Evolutionary conservation across 2,888 invertebrate genomes (phyloP), one percentile per base, ranked within the genome.

Genomic region (Agonopterix heracliana): DNA sequence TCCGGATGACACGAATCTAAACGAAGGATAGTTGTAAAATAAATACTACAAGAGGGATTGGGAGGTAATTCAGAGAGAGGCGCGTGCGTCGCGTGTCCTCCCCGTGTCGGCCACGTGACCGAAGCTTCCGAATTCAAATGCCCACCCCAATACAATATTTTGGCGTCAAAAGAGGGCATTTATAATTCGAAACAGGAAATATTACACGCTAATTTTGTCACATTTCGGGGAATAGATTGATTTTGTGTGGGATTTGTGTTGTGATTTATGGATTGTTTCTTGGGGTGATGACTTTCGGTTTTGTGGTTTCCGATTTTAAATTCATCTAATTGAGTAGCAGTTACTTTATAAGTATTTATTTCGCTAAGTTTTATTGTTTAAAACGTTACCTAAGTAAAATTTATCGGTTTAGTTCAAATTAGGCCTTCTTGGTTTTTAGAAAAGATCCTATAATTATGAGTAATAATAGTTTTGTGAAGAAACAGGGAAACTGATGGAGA

Each of bases 151-250:
- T 57, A 68, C 71, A 73, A 73, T 74, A 67, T 73, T 77, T 73
- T 71, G 68, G 68, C 70, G 70, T 63, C 66, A 71, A 77, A 77
- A 70, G 61, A 66, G 77, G 74, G 70, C 72, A 76, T 83, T 76
- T 82, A 81, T 85, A 86, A 86, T 83, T 81, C 76, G 66, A 69
- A 74, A 78, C 76, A 79, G 83, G 85, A 80, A 85, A 82, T 78
- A 87, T 87, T 85, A 87, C 84, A 88, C 86, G 86, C 87, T 86
- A 88, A 88, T 88, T 87, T 87, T 73, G 75, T 69, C 76, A 74
- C 77, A 74, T 80, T 78, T 77, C 26, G 71, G 66, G 72, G 75
- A 60, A 75, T 77, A 77, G 78, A 86, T 87, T 85, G 84, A 84
- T 84, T 82, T 67, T 76, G 53, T 68, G 77, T 60, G 63, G 68